A percentile compares a stretch with the other conserved stretches of the same genome.
These are phyloP conservation scores for Hydrotaea diabolus DNA, from an alignment of 2,888 invertebrate species.

Conservation along the genomic window DNA sequence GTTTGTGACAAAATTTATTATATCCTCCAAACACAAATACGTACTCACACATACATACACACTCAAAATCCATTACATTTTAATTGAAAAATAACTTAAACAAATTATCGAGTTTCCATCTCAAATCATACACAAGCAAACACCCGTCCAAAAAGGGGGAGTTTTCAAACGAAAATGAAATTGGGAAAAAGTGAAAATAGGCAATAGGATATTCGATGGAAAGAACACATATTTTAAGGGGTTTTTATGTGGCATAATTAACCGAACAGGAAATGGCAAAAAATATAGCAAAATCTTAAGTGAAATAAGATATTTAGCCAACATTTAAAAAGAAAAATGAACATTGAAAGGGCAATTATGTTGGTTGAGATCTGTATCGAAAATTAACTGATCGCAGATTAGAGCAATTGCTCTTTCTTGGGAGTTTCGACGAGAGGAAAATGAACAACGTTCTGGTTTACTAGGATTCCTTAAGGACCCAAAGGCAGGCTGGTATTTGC, in stretches of 20 bases:
- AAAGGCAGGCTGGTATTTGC: too few relatives aligned
- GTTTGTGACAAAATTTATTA: constrained; percentile 45
- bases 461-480: too few relatives aligned
- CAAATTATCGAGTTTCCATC: constrained; percentile 36
- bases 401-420: constrained; percentile 52
- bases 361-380: constrained; percentile 36
- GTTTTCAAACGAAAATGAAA: not conserved
- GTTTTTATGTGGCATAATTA: constrained; percentile 49
- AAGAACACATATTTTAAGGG: constrained; percentile 33
- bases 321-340: constrained; percentile 14
- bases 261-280: constrained; percentile 33
- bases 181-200: constrained; percentile 19
- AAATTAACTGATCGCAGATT: constrained; percentile 57
- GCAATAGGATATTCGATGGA: not conserved
- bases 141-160: constrained; percentile 37
- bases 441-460: not conserved
- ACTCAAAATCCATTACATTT: constrained; percentile 33
- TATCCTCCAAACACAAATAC: not conserved
- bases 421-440: not conserved
- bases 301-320: constrained; percentile 58
- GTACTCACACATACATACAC: not conserved
- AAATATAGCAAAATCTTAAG: not conserved
- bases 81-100: constrained; percentile 58
- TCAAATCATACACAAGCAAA: not conserved
- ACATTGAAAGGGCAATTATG: constrained; percentile 49